phyloP scores from a whole-genome alignment of 2,797 vertebrate species.

The Peromyscus nudipes region DNA sequence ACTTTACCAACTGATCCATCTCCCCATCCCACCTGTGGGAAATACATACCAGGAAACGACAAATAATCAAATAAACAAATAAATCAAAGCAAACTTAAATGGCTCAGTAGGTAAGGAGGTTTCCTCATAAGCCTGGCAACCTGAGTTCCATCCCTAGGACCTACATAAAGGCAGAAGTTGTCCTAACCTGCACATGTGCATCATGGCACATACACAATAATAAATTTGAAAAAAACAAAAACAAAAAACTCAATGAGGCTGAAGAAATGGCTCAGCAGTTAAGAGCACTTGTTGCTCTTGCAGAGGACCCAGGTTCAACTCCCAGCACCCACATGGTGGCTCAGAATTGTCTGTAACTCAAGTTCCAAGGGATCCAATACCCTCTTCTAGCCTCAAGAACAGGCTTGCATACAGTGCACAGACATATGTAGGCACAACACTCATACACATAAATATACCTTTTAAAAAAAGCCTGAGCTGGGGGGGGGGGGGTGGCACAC shows the following conservation, averaged over 20 bases:
- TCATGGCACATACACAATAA: background rate
- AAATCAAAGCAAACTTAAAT: background rate
- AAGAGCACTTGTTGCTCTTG: background rate
- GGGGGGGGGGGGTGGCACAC: too few relatives aligned
- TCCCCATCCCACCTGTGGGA: background rate
- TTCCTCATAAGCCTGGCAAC: background rate
- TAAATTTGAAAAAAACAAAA: background rate
- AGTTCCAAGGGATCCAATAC: background rate
- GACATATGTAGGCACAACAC: background rate
- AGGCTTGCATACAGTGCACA: background rate
- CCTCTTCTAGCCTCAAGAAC: background rate
- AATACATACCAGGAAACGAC: background rate
- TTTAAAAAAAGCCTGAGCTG: background rate
- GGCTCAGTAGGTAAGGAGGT: background rate
- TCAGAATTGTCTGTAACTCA: constrained; percentile 1
- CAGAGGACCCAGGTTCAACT: background rate
- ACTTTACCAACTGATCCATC: background rate
- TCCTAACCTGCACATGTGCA: background rate
- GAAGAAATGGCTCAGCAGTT: background rate
- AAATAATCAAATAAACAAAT: background rate
- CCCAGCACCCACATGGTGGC: background rate
- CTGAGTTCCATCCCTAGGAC: background rate
- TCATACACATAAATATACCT: background rate
- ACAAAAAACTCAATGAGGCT: background rate
- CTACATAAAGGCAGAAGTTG: background rate